These are phyloP conservation scores for Didymodactylos carnosus DNA, from an alignment of 2,888 invertebrate genomes.

Conservation along the genomic window DNA sequence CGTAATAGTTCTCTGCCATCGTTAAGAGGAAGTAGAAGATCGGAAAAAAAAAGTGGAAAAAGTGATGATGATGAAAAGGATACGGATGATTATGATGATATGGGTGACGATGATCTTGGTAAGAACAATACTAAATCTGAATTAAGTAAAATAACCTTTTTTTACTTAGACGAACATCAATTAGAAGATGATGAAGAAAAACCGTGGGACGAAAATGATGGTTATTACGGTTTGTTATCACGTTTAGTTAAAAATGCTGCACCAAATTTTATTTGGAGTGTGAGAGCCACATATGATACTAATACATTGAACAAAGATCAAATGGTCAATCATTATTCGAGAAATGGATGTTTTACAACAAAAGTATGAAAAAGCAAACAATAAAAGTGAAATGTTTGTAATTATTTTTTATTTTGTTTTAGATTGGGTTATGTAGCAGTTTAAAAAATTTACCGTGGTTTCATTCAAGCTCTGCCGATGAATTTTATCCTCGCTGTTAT, in stretches of 20 bases:
- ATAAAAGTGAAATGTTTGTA: not conserved
- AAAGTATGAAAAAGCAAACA: constrained; percentile 47
- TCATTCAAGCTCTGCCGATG: constrained; percentile 43
- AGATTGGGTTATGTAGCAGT: constrained; percentile 27
- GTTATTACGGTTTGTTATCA: constrained; percentile 34
- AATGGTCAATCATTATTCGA: constrained; percentile 57
- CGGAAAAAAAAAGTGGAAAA: constrained; percentile 24
- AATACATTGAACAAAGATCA: constrained; percentile 52
- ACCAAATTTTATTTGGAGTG: constrained; percentile 17
- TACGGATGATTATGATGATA: constrained; percentile 1
- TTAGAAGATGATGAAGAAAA: constrained; percentile 19
- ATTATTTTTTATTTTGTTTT: constrained; percentile 3
- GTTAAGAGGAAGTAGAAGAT: not conserved
- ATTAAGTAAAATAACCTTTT: not conserved
- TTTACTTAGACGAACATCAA: not conserved
- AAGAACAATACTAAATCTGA: not conserved
- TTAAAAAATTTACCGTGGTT: constrained; percentile 28
- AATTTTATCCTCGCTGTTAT: constrained; percentile 68
- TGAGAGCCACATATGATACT: constrained; percentile 64
- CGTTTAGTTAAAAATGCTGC: constrained; percentile 28
- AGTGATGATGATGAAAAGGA: constrained; percentile 25
- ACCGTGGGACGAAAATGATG: constrained; percentile 34
- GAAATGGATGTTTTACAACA: constrained; percentile 63
- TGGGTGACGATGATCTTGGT: constrained; percentile 4
- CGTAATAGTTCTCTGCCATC: constrained; percentile 7